Evolutionary conservation across 2,797 vertebrate genomes (phyloP), one percentile per base, ranked within the genome.

Genomic region (Hoplostethus mediterraneus): DNA sequence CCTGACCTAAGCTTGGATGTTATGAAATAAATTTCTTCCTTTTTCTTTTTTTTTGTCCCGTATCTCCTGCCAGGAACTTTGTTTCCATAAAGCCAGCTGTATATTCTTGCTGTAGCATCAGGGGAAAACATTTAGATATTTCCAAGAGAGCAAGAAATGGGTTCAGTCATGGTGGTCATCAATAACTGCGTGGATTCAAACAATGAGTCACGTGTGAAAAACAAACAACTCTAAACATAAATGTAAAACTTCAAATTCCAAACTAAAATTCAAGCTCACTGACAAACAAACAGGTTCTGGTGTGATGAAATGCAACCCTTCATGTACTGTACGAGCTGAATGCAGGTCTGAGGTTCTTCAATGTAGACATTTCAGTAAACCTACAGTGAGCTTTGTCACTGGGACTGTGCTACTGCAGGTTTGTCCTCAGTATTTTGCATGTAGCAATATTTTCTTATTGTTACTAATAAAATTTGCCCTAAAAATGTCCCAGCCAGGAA

Each of bases 11-110:
- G 73, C 65, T 54, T 17, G 30, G 67, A 83, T 78, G 73, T 81
- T 86, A 78, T 44, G 66, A 83, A 89, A 88, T 82, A 40, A 79
- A 66, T 82, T 75, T 73, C 63, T 80, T 80, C 77, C 67, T 52
- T 36, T 52, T 28, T 76, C 61, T 80, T 64, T 56, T 64, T 56
- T 42, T 42, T 33, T 5, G 63, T 82, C 62, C 62, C 65, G 3
- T 10, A 9, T 79, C 74, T 52, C 70, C 67, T 84, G 85, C 84
- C 89, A 88, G 87, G 84, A 88, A 83, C 77, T 69, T 77, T 67
- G 65, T 79, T 79, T 80, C 53, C 63, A 48, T 64, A 59, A 68
- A 83, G 52, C 80, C 86, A 89, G 75, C 83, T 63, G 59, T 59
- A 86, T 79, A 79, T 87, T 89, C 80, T 84, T 55, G 5, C 64